These are phyloP conservation scores for Nipponia nippon DNA, from an alignment of 2,113 vertebrate genomes.

Conservation along the genomic window DNA sequence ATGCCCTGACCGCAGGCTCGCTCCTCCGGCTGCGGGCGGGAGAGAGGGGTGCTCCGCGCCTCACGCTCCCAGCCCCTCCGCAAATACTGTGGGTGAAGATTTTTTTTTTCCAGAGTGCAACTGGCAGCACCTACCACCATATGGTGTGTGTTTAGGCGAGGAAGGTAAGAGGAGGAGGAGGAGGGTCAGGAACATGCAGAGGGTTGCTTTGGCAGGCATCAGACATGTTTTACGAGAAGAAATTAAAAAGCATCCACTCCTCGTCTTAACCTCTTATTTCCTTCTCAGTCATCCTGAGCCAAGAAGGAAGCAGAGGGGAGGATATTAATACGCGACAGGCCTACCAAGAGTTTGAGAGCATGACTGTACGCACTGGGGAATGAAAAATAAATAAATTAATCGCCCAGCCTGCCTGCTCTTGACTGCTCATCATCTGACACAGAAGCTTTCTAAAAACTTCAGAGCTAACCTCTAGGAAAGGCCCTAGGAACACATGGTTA, in stretches of 20 bases:
- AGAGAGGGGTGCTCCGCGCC: neutral
- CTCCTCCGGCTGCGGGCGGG: neutral
- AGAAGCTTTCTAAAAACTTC: neutral
- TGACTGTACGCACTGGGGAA: neutral
- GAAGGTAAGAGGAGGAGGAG: neutral
- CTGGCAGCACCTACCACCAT: accelerated
- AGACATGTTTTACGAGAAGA: neutral
- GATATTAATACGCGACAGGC: neutral
- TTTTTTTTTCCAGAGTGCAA: too few species aligned
- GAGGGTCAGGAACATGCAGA: too few species aligned
- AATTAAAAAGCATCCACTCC: neutral
- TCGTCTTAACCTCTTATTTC: neutral
- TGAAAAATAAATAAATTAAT: neutral
- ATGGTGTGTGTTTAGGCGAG: accelerated
- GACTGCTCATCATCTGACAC: neutral
- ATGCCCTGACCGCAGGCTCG: neutral
- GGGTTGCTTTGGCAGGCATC: neutral
- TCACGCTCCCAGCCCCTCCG: neutral
- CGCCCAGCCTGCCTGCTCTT: neutral
- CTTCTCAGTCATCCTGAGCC: neutral
- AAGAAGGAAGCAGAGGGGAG: neutral
- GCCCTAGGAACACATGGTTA: neutral
- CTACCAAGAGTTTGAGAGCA: neutral
- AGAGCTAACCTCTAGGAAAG: neutral
- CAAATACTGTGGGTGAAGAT: accelerated